Base-by-base conservation (phyloP, 2,113 vertebrate species). In the Alouatta palliata region DNA sequence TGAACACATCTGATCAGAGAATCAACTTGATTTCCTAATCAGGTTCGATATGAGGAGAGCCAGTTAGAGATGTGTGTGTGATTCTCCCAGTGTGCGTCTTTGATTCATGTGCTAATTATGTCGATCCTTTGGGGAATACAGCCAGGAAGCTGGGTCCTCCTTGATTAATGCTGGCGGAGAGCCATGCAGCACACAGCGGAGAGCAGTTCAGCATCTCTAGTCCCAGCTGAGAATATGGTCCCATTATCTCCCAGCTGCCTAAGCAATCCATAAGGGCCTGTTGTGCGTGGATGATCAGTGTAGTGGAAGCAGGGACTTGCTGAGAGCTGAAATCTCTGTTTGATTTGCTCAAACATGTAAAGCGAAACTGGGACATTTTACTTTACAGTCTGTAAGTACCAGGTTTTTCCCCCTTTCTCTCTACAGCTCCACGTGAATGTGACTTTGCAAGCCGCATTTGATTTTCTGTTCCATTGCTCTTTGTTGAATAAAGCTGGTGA, bases 251-350 rank as follows among this genome's bases (percentile, higher is more conserved):
- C 96, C 97, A 96, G 97, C 98, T 97, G 98, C 98, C 97, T 95
- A 94, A 92, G 97, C 98, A 95, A 97, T 97, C 96, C 98, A 87
- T 97, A 97, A 97, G 97, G 97, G 97, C 97, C 97, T 97, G 98
- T 98, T 99, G 97, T 97, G 98, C 98, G 98, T 98, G 99, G 97
- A 97, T 98, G 98, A 98, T 98, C 96, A 92, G 96, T 85, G 84
- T 97, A 96, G 97, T 95, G 71, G 85, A 95, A 97, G 94, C 94
- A 77, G 98, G 97, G 96, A 91, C 91, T 98, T 80, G 96, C 97
- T 35, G 97, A 71, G 96, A 98, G 92, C 82, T 54, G 98, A 87
- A 88, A 95, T 87, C 96, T 56, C 94, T 77, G 61, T 58, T 87
- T 89, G 98, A 81, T 97, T 97, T 81, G 77, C 70, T 37, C 32